Conservation (phyloP, 2,888 invertebrate species). For the Scaptomyza tumidula region DNA sequence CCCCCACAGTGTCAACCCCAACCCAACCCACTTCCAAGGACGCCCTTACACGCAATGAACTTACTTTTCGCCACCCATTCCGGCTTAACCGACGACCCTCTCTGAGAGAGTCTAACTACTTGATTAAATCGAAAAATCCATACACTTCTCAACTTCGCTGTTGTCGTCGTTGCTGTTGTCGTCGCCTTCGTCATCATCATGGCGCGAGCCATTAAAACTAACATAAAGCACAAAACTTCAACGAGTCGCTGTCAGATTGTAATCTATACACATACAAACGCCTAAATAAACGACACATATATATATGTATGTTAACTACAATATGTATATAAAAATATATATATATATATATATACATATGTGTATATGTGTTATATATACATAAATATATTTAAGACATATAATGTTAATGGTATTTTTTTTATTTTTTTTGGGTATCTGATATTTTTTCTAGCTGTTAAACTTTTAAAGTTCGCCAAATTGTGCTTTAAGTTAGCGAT, state of each 20-base stretch:
- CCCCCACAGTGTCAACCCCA: not conserved
- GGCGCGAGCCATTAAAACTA: conserved; percentile 58
- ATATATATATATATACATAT: not conserved
- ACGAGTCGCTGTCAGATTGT: conserved; percentile 52
- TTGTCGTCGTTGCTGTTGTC: not conserved
- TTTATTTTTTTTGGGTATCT: no score
- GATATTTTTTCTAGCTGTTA: no score
- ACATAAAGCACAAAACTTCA: conserved; percentile 60
- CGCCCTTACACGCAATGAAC: conserved; percentile 53
- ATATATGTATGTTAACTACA: no score
- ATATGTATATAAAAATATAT: conserved; percentile 2
- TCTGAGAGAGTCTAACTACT: conserved; percentile 17
- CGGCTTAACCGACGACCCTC: not conserved
- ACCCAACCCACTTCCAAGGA: conserved; percentile 23
- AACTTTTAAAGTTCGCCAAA: no score
- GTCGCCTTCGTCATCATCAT: conserved; percentile 32
- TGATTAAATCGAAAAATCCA: conserved; percentile 65
- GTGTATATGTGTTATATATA: no score
- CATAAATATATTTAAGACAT: no score
- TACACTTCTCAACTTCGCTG: not conserved
- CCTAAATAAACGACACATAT: conserved; percentile 1
- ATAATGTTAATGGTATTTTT: no score
- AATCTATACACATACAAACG: conserved; percentile 53
- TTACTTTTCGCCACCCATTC: not conserved
- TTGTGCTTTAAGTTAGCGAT: no score